phyloP scores from a whole-genome alignment of 2,888 invertebrate species.

The Lordiphosa andalusiaca region DNA sequence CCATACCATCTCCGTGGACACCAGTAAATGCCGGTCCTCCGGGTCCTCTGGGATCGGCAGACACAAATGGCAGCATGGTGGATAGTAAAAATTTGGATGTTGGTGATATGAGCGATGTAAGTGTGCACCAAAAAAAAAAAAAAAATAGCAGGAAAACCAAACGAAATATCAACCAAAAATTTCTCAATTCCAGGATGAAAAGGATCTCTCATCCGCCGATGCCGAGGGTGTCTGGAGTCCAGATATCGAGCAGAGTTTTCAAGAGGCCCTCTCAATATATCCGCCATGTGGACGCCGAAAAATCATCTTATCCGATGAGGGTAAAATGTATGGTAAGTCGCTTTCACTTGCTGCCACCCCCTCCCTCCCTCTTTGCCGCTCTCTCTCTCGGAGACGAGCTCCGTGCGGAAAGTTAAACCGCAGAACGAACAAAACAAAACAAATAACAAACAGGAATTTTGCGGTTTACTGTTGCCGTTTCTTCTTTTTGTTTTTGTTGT shows the following conservation, averaged over 20 bases:
- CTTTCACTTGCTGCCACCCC: neutral
- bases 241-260: conserved; percentile 99
- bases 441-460: conserved; percentile 54
- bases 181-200: conserved; percentile 84
- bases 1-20: conserved; percentile 98
- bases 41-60: conserved; percentile 85
- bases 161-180: neutral
- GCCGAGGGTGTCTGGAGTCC: conserved; percentile 99
- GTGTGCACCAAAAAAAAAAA: conserved; percentile 62
- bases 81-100: conserved; percentile 95
- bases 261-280: conserved; percentile 99
- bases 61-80: conserved; percentile 95
- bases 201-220: conserved; percentile 96
- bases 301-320: conserved; percentile 99
- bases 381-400: neutral
- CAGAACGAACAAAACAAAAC: conserved; percentile 23
- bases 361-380: neutral
- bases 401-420: conserved; percentile 7
- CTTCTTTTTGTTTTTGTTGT: conserved; percentile 35
- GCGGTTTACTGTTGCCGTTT: conserved; percentile 34
- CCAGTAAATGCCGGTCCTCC: conserved; percentile 90
- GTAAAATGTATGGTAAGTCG: conserved; percentile 99
- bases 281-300: conserved; percentile 99
- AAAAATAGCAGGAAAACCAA: neutral
- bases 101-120: conserved; percentile 94